Evolutionary conservation across 2,113 vertebrate genomes (phyloP).

Genomic region (Rhabdomys dilectus): DNA sequence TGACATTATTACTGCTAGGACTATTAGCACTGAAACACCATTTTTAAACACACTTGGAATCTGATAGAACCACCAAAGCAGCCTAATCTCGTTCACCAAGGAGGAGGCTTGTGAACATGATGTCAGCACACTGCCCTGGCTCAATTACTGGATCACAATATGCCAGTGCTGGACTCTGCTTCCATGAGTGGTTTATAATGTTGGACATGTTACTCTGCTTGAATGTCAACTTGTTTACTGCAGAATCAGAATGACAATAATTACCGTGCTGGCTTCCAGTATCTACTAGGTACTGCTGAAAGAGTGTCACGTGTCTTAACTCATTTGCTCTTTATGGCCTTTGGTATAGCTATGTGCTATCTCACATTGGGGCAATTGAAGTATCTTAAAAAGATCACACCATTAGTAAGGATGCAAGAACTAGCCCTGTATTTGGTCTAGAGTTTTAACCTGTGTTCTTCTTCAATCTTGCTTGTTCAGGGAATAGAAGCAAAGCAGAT

Average conservation of each 20-base stretch:
- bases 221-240: conserved; percentile 9
- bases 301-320: background rate
- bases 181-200: background rate
- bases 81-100: background rate
- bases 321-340: background rate
- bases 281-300: background rate
- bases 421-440: background rate
- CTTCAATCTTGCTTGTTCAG: background rate
- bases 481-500: background rate
- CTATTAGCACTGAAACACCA: conserved; percentile 38
- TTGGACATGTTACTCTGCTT: background rate
- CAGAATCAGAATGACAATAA: background rate
- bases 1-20: background rate
- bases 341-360: background rate
- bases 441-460: background rate
- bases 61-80: background rate
- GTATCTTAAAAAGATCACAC: background rate
- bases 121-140: background rate
- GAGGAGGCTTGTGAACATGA: background rate
- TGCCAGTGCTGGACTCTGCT: background rate
- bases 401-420: background rate
- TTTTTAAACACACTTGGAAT: conserved; percentile 58
- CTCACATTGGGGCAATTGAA: background rate
- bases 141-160: background rate
- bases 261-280: background rate